Evolutionary conservation across 2,888 invertebrate species (phyloP).

Genomic region (Geophilus truncorum): DNA sequence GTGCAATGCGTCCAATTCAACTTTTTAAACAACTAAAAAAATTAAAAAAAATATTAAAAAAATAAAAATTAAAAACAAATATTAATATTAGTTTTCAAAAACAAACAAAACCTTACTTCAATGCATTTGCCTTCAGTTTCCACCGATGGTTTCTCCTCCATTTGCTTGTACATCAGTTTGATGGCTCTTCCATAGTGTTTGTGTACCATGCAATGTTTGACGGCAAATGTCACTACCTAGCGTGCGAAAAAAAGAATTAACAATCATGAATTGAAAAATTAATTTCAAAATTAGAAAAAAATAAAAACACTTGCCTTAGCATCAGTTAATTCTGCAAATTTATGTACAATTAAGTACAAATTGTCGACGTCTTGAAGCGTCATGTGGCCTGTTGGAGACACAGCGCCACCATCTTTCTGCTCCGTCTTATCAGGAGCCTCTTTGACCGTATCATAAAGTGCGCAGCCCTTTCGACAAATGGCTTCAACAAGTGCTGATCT

Average conservation of each 20-base stretch:
- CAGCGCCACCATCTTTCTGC: slow-evolving; percentile 46
- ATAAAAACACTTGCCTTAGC: slow-evolving; percentile 65
- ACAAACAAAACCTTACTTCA: slow-evolving; percentile 39
- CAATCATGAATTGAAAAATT: slow-evolving; percentile 1
- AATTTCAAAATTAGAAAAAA: slow-evolving; percentile 25
- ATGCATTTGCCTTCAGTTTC: slow-evolving; percentile 58
- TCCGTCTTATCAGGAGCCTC: slow-evolving; percentile 37
- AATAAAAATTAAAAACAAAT: background rate
- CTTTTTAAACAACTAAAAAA: slow-evolving; percentile 58
- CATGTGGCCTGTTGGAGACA: slow-evolving; percentile 39
- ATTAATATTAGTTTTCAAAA: background rate
- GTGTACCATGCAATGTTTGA: slow-evolving; percentile 67
- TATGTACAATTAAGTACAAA: slow-evolving; percentile 65
- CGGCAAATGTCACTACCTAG: slow-evolving; percentile 65
- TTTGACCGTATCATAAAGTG: slow-evolving; percentile 59
- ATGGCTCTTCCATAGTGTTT: slow-evolving; percentile 75
- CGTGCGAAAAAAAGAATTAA: slow-evolving; percentile 36
- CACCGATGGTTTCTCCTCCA: slow-evolving; percentile 72
- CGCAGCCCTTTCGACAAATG: slow-evolving; percentile 67
- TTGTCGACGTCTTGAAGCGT: slow-evolving; percentile 58
- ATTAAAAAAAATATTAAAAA: background rate
- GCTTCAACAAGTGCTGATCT: slow-evolving; percentile 75
- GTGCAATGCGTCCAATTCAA: slow-evolving; percentile 69
- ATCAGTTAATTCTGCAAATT: slow-evolving; percentile 74
- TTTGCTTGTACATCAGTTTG: slow-evolving; percentile 67